These are phyloP conservation scores for Anguilla megastoma DNA, from an alignment of 2,797 vertebrate genomes.

Conservation along the genomic window DNA sequence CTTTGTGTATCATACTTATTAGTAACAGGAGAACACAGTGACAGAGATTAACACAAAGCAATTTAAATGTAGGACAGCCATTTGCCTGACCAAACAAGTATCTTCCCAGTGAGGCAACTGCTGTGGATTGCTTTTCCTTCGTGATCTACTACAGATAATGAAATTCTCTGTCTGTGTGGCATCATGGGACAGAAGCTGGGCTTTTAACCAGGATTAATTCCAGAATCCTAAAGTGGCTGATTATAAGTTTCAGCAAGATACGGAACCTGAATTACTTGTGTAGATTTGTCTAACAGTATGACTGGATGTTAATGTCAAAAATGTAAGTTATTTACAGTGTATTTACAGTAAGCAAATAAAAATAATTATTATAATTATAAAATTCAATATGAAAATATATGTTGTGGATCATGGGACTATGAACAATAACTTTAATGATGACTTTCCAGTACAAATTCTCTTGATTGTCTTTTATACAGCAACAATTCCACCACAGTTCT, in stretches of 20 bases:
- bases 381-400: not conserved
- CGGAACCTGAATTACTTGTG: not conserved
- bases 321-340: not conserved
- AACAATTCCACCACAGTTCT: not conserved
- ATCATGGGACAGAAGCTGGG: not conserved
- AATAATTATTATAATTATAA: not conserved
- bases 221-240: not conserved
- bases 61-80: slow-evolving; percentile 27
- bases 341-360: not conserved
- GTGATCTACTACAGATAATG: not conserved
- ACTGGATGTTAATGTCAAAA: not conserved
- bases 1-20: slow-evolving; percentile 5
- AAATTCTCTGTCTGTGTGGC: not conserved
- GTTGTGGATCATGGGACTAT: not conserved
- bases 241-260: not conserved
- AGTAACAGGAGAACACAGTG: not conserved
- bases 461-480: not conserved
- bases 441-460: not conserved
- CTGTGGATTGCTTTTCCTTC: not conserved
- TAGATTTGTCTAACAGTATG: not conserved
- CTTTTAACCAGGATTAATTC: not conserved
- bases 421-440: not conserved
- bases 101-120: not conserved
- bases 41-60: not conserved
- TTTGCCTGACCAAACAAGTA: slow-evolving; percentile 28